Evolutionary conservation across 2,888 invertebrate species (phyloP).

Genomic region (Parnassius glacialis): DNA sequence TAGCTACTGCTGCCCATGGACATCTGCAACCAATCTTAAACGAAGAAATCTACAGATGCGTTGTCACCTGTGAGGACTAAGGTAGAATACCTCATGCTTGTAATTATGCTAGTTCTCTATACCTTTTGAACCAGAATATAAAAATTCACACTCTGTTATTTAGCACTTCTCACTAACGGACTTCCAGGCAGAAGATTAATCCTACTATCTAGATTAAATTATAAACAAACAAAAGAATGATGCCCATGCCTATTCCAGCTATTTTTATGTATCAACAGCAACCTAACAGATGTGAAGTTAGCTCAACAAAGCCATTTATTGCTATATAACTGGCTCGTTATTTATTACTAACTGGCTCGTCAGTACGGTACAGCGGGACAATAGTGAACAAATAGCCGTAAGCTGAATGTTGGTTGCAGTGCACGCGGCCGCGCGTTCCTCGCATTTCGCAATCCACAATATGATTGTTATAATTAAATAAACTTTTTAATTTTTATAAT

Average conservation of each 20-base stretch:
- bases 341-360: slow-evolving; percentile 18
- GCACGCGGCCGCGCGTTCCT: background rate
- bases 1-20: too few species aligned
- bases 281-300: slow-evolving; percentile 6
- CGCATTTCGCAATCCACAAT: background rate
- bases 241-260: background rate
- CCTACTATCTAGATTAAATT: background rate
- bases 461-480: too few species aligned
- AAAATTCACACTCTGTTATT: too few species aligned
- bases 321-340: slow-evolving; percentile 23
- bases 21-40: too few species aligned
- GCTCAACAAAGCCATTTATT: slow-evolving; percentile 21
- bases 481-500: too few species aligned
- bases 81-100: too few species aligned
- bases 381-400: slow-evolving; percentile 23
- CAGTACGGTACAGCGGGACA: slow-evolving; percentile 8
- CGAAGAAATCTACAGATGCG: too few species aligned
- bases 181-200: too few species aligned
- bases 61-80: too few species aligned
- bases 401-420: slow-evolving; percentile 4
- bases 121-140: too few species aligned
- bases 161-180: too few species aligned
- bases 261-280: slow-evolving; percentile 1
- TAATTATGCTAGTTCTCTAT: too few species aligned
- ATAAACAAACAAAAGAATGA: background rate